Percentiles rank a stretch among this genome's conserved stretches.
Evolutionary conservation across 2,113 vertebrate species (phyloP).

Genomic region (Eira barbara): DNA sequence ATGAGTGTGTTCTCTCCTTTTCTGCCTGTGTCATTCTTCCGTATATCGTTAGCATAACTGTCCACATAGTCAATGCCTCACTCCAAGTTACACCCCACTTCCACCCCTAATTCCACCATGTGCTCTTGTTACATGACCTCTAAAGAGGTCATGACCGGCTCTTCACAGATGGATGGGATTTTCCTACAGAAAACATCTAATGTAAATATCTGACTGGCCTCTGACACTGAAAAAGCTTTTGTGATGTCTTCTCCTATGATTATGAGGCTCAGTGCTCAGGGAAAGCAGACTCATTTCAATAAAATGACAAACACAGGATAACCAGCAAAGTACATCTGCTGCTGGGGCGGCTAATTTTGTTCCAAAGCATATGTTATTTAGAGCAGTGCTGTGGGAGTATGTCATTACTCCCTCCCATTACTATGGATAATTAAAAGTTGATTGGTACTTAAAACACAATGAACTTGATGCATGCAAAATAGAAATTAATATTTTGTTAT

Average conservation of each 20-base stretch:
- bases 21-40: not conserved
- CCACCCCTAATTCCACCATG: not conserved
- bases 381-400: not conserved
- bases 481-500: not conserved
- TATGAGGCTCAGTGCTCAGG: not conserved
- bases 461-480: not conserved
- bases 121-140: not conserved
- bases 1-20: not conserved
- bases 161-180: not conserved
- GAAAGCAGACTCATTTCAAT: slow-evolving; percentile 7
- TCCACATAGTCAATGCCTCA: not conserved
- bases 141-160: not conserved
- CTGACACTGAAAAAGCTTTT: not conserved
- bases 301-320: not conserved
- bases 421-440: not conserved
- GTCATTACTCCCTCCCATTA: not conserved
- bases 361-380: not conserved
- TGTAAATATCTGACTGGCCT: not conserved
- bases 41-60: not conserved
- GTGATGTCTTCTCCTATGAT: not conserved
- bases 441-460: slow-evolving; percentile 6
- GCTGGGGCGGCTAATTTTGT: not conserved
- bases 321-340: not conserved
- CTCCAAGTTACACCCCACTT: not conserved
- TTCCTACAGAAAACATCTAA: not conserved